phyloP scores from a whole-genome alignment of 1,140 invertebrate genomes.

The Aradophagus sp. region DNA sequence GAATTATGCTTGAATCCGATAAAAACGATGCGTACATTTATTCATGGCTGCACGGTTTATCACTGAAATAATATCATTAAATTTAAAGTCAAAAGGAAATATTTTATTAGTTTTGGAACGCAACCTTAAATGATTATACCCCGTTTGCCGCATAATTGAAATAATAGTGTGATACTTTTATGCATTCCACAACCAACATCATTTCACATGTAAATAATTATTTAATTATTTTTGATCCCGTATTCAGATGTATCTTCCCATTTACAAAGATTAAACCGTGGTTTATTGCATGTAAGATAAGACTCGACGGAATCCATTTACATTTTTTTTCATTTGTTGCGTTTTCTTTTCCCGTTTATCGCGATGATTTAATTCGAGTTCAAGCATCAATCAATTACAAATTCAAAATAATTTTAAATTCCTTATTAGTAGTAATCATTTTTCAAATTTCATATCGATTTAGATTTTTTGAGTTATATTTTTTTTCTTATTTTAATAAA shows the following conservation, averaged over 20 bases:
- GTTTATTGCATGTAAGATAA: constrained; percentile 25
- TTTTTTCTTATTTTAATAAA: too few relatives aligned
- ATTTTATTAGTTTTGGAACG: constrained; percentile 34
- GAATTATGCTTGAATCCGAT: too few relatives aligned
- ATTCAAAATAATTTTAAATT: neutral
- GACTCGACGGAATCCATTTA: constrained; percentile 6
- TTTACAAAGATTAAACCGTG: constrained; percentile 23
- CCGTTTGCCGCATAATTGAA: constrained; percentile 32
- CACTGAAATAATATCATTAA: too few relatives aligned
- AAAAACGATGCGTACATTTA: too few relatives aligned
- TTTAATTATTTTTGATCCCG: constrained; percentile 29
- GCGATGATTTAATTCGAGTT: constrained; percentile 17
- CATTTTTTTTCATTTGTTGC: constrained; percentile 4
- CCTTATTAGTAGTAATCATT: neutral
- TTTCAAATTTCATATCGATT: too few relatives aligned
- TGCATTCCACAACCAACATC: constrained; percentile 5
- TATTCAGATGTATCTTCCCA: constrained; percentile 4
- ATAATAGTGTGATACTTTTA: constrained; percentile 26
- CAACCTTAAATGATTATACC: constrained; percentile 24
- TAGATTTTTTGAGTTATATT: too few relatives aligned
- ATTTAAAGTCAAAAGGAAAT: constrained; percentile 16
- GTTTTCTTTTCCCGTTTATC: constrained; percentile 1
- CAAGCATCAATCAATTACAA: constrained; percentile 14
- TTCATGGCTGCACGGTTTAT: too few relatives aligned
- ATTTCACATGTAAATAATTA: constrained; percentile 33